A percentile compares a stretch with the other conserved stretches of the same genome.
phyloP scores from a whole-genome alignment of 2,888 invertebrate genomes.

The Pollenia angustigena region DNA sequence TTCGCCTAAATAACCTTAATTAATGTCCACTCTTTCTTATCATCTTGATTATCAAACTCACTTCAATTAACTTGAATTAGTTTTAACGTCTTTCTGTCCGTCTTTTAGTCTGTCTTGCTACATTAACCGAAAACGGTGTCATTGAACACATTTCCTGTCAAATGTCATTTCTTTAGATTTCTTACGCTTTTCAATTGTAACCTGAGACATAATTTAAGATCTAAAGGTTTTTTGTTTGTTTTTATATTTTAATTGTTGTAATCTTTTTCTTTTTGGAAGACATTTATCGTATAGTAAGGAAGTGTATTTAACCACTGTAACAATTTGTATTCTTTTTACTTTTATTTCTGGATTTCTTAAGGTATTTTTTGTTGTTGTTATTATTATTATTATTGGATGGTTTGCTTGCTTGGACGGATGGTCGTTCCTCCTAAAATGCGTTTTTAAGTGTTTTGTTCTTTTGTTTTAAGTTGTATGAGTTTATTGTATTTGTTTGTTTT shows the following conservation, averaged over 20 bases:
- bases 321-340: conserved; percentile 66
- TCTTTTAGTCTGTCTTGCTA: background rate
- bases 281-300: conserved; percentile 43
- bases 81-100: background rate
- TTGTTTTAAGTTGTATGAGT: conserved; percentile 48
- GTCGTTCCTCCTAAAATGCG: conserved; percentile 61
- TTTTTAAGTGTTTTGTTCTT: conserved; percentile 67
- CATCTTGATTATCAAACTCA: background rate
- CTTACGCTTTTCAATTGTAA: conserved; percentile 72
- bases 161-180: conserved; percentile 47
- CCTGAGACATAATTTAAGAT: conserved; percentile 72
- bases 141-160: conserved; percentile 70
- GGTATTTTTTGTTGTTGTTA: conserved; percentile 33
- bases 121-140: conserved; percentile 50
- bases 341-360: conserved; percentile 64
- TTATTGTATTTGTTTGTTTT: conserved; percentile 12
- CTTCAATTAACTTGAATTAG: conserved; percentile 19
- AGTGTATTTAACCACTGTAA: conserved; percentile 71
- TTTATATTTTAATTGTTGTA: conserved; percentile 53
- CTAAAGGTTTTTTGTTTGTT: conserved; percentile 53
- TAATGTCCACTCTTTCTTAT: background rate
- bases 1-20: too few species aligned
- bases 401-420: conserved; percentile 16
- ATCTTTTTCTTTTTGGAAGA: conserved; percentile 36
- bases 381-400: conserved; percentile 26